Conservation (phyloP, 2,113 vertebrate species). For the Cettia cetti region DNA sequence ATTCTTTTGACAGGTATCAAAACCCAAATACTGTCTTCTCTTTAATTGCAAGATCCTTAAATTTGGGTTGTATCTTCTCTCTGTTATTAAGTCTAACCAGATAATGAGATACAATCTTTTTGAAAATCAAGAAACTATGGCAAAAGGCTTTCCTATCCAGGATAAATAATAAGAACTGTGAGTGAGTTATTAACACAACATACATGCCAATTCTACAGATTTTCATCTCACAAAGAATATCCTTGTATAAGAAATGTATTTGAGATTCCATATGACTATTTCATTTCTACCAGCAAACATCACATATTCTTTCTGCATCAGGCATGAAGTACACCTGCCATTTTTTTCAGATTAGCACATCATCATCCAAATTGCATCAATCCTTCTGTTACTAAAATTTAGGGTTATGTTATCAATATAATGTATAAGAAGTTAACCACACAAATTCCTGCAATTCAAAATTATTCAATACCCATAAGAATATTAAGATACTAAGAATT, state of each 20-base stretch:
- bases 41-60: background rate
- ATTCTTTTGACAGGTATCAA: background rate
- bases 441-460: background rate
- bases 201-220: background rate
- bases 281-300: background rate
- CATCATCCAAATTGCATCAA: background rate
- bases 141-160: background rate
- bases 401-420: background rate
- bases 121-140: background rate
- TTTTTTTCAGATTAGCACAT: background rate
- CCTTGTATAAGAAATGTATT: background rate
- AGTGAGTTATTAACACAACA: background rate
- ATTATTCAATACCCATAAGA: background rate
- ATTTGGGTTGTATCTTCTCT: background rate
- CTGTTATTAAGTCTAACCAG: background rate
- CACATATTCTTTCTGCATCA: background rate
- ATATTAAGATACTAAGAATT: background rate
- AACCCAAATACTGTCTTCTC: background rate
- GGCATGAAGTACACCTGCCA: background rate
- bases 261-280: background rate
- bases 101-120: background rate
- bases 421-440: background rate
- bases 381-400: background rate
- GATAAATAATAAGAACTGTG: background rate
- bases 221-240: background rate